Percentiles rank a stretch among this genome's conserved stretches.
Conservation (phyloP, 2,797 vertebrate species). For the Sitta carolinensis region DNA sequence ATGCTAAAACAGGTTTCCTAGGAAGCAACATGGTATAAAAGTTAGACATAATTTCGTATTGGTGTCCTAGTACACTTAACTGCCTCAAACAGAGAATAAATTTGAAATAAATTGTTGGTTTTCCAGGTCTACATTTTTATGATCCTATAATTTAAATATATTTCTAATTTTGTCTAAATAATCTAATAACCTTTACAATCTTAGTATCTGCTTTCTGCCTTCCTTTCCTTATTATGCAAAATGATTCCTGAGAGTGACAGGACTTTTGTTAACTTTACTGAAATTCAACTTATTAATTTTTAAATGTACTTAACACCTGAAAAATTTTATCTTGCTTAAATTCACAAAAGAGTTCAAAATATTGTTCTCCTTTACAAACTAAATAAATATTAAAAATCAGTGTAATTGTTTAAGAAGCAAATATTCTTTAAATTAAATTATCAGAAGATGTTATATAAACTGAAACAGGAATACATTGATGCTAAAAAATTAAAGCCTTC, state of each 20-base stretch:
- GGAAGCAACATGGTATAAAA: background rate
- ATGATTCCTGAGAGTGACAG: background rate
- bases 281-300: background rate
- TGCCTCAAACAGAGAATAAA: background rate
- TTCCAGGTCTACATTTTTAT: background rate
- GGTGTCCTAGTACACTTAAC: background rate
- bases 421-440: background rate
- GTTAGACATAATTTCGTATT: background rate
- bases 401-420: background rate
- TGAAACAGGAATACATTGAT: background rate
- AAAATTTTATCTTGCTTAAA: background rate
- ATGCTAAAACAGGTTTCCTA: background rate
- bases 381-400: background rate
- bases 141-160: background rate
- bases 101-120: background rate
- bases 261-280: background rate
- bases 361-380: background rate
- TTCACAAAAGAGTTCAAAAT: background rate
- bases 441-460: background rate
- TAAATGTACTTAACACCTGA: background rate
- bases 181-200: background rate
- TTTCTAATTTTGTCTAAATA: background rate
- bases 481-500: slow-evolving; percentile 36
- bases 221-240: background rate
- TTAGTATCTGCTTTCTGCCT: background rate